Percentiles rank a stretch among this genome's conserved stretches.
Evolutionary conservation across 64 coral and sea anemone species (phyloP).

Genomic region (Anthopleura sola): DNA sequence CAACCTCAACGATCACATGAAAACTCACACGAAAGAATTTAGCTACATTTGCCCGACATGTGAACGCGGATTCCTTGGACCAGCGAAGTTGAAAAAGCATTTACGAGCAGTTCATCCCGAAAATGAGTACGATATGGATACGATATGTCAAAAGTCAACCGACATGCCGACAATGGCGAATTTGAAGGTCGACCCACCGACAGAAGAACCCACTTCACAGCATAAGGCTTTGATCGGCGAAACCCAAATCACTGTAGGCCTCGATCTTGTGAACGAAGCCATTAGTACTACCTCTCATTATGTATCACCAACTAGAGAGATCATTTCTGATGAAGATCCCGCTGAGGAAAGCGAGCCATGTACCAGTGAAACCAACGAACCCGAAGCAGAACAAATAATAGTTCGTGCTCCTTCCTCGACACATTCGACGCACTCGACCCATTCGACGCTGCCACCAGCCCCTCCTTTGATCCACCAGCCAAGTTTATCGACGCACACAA

Average conservation of each 20-base stretch:
- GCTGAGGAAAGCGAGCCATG: neutral
- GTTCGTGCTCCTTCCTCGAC: neutral
- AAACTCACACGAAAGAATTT: slow-evolving; percentile 81
- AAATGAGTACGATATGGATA: neutral
- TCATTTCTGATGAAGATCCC: neutral
- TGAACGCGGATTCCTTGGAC: slow-evolving; percentile 89
- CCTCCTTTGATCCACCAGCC: neutral
- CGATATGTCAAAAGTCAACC: neutral
- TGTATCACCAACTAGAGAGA: neutral
- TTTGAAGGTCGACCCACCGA: neutral
- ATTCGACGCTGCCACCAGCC: neutral
- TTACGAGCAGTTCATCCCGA: slow-evolving; percentile 50
- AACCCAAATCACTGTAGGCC: neutral
- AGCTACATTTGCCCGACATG: slow-evolving; percentile 77
- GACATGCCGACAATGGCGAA: slow-evolving; percentile 24
- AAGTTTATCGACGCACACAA: neutral
- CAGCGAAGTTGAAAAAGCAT: slow-evolving; percentile 85
- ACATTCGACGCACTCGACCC: too few species aligned
- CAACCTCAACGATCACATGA: slow-evolving; percentile 87
- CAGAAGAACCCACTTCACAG: neutral
- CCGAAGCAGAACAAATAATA: neutral
- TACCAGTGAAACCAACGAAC: neutral
- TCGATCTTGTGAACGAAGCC: neutral
- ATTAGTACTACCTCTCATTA: neutral
- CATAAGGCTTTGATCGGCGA: neutral